Base-by-base conservation (phyloP, 2,888 invertebrate genomes). In the Oithona nana region DNA sequence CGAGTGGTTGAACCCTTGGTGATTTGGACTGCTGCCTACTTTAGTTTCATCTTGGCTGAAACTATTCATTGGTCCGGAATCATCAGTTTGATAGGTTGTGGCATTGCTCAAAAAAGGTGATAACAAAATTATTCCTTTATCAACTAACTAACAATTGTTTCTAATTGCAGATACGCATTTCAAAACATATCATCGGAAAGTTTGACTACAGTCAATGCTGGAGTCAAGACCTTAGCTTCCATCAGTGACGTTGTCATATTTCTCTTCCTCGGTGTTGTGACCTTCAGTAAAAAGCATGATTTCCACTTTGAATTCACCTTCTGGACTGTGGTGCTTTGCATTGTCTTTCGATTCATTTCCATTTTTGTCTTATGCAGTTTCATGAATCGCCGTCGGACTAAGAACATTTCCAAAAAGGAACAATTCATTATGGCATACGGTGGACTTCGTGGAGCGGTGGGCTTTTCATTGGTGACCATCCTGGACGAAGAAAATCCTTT, bases 361-460 rank as follows among this genome's bases (percentile, higher is more conserved):
- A 29, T 59, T 16, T 59, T 49, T 4, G 74, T 28, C 66, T 73
- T 26, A 68, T 76, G 52, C 0, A 71, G 67, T 64, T 65, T 75
- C 54, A 72, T 75, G 48, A 78, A 78, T 67, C 67, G 67, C 16
- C 68, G 67, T 58, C 69, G 74, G n/a, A 66, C 71, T 56, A 69
- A 70, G 54, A 70, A 69, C 64, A 68, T 74, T 22, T 69, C 69
- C 49, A 62, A 69, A 67, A 72, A 74, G 26, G 76, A 76, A 66
- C 73, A 75, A 69, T 78, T 78, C 68, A 75, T 78, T 64, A 76
- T 78, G 75, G 73, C 76, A 1, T 77, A 75, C 66, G 76, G 77
- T 20, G 78, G 77, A n/a, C 71, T 78, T 22, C 70, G 77, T 26
- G 77, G 77, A 1, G 77, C 76, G 22, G 76, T 78, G 20, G 77